phyloP scores from a whole-genome alignment of 1,140 invertebrate species.

The Manduca sexta region DNA sequence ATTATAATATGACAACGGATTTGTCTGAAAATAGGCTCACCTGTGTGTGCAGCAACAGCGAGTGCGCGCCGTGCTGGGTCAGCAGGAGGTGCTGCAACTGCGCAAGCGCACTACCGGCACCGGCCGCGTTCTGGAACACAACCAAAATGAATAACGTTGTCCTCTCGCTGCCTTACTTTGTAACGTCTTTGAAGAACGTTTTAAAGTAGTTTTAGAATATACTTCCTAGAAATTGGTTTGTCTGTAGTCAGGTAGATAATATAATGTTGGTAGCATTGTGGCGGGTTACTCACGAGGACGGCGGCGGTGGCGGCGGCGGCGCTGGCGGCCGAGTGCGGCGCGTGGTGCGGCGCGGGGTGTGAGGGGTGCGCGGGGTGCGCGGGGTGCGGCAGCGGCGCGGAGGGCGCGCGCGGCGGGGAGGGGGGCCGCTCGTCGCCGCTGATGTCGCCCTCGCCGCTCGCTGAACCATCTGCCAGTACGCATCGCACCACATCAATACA shows the following conservation, averaged over 20 bases:
- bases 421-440: constrained; percentile 53
- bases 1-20: no score
- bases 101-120: constrained; percentile 53
- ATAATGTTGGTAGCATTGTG: neutral
- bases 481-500: neutral
- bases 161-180: neutral
- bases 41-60: constrained; percentile 58
- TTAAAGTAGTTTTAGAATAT: no score
- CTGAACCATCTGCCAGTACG: constrained; percentile 46
- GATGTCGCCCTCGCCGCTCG: constrained; percentile 55
- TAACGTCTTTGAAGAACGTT: no score
- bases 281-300: constrained; percentile 37
- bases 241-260: neutral
- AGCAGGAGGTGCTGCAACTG: constrained; percentile 63
- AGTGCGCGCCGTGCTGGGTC: constrained; percentile 59
- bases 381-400: constrained; percentile 29
- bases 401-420: constrained; percentile 31
- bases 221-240: no score
- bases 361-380: constrained; percentile 21
- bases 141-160: neutral
- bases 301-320: constrained; percentile 41
- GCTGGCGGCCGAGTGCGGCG: constrained; percentile 20
- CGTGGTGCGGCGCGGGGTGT: constrained; percentile 24
- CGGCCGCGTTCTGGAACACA: constrained; percentile 40
- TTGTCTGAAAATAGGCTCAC: no score